phyloP scores from a whole-genome alignment of 2,888 invertebrate genomes.

The Cenopis cana region DNA sequence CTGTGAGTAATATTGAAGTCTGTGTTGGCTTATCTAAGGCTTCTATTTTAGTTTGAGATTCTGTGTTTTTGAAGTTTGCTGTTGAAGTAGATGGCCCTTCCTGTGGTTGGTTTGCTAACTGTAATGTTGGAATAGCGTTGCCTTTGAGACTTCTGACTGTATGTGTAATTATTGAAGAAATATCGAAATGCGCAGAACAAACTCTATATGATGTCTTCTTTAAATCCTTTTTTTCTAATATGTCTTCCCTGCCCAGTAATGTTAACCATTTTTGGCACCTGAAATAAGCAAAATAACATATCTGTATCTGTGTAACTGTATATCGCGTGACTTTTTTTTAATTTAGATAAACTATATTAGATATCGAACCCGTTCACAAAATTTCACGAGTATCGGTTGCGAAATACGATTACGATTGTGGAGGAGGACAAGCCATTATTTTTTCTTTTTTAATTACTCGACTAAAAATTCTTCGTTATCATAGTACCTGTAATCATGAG shows the following conservation, averaged over 20 bases:
- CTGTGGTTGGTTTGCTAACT: background rate
- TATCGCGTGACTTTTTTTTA: no score
- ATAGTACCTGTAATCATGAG: no score
- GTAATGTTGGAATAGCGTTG: background rate
- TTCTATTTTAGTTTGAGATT: background rate
- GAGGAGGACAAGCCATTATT: no score
- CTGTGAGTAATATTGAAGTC: background rate
- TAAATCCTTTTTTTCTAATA: slow-evolving; percentile 2
- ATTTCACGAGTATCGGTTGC: no score
- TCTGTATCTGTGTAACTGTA: no score
- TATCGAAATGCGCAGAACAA: background rate
- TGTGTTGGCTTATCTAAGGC: background rate
- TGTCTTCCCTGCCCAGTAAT: background rate
- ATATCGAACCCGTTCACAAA: no score
- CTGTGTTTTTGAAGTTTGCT: background rate
- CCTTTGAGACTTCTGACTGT: background rate
- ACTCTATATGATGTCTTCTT: background rate
- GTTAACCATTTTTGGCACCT: background rate
- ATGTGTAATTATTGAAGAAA: background rate
- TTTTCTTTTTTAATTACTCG: no score
- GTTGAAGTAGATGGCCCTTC: background rate
- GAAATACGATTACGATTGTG: no score
- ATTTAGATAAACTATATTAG: no score
- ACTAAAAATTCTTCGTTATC: no score
- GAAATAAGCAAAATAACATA: background rate